Percentiles rank a stretch among this genome's conserved stretches.
Conservation (phyloP, 1,140 invertebrate genomes). For the Cardiocondyla obscurior region DNA sequence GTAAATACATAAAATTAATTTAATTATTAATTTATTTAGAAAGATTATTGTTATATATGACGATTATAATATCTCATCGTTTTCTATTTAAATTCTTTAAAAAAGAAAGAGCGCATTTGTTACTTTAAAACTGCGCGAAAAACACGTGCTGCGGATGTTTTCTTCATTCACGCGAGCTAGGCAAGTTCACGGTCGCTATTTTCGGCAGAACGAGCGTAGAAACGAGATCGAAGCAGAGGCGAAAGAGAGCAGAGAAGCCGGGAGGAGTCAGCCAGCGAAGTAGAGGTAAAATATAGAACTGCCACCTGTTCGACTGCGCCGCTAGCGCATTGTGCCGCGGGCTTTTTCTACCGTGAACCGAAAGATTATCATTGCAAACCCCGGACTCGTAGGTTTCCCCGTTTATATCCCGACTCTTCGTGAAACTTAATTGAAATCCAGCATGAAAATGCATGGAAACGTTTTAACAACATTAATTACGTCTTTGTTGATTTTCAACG, state of each 20-base stretch:
- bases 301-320: conserved; percentile 54
- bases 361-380: conserved; percentile 56
- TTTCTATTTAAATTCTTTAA: too few relatives aligned
- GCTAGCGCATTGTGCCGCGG: conserved; percentile 55
- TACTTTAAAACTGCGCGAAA: too few relatives aligned
- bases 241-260: conserved; percentile 44
- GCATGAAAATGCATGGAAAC: conserved; percentile 41
- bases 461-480: conserved; percentile 55
- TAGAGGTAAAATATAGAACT: conserved; percentile 58
- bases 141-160: neutral
- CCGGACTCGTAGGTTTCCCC: neutral
- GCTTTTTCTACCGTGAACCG: conserved; percentile 37
- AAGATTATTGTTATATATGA: too few relatives aligned
- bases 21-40: too few relatives aligned
- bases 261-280: conserved; percentile 45
- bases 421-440: conserved; percentile 48
- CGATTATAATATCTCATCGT: too few relatives aligned
- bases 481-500: conserved; percentile 36
- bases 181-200: conserved; percentile 54
- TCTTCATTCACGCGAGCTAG: conserved; percentile 47
- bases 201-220: conserved; percentile 36
- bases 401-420: conserved; percentile 31
- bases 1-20: too few relatives aligned
- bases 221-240: conserved; percentile 39
- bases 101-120: too few relatives aligned